Percentiles rank a stretch among this genome's conserved stretches.
These are phyloP conservation scores for Philaethria dido DNA, from an alignment of 2,888 invertebrate genomes.

Conservation along the genomic window DNA sequence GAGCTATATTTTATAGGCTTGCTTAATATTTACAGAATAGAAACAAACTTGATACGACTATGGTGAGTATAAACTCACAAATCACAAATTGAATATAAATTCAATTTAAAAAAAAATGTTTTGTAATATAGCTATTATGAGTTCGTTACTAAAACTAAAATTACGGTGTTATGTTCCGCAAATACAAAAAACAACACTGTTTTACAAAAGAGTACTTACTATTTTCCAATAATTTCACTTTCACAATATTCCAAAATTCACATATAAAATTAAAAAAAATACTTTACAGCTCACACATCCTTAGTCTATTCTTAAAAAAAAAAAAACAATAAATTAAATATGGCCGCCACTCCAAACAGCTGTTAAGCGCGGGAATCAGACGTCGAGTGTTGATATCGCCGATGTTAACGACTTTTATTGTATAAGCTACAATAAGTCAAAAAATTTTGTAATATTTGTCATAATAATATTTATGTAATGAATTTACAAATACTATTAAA, in stretches of 20 bases:
- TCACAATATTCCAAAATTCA: background rate
- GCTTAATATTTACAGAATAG: no score
- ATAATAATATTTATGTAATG: conserved; percentile 17
- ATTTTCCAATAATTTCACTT: background rate
- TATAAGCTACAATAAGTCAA: conserved; percentile 27
- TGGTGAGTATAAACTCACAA: no score
- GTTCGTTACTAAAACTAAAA: no score
- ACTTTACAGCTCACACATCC: background rate
- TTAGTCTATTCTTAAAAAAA: background rate
- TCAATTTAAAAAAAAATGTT: no score
- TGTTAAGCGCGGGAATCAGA: conserved; percentile 38
- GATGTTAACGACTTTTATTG: conserved; percentile 38
- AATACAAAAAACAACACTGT: no score
- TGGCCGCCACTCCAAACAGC: conserved; percentile 28
- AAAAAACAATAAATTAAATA: conserved; percentile 23
- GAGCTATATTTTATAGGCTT: no score
- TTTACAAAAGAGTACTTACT: background rate
- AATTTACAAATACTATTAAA: background rate
- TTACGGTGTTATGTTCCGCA: no score
- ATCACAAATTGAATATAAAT: no score
- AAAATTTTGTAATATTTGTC: conserved; percentile 25
- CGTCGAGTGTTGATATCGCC: conserved; percentile 31
- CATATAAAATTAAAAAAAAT: background rate
- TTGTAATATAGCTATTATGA: no score
- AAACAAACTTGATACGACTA: no score